Evolutionary conservation across 1,140 invertebrate genomes (phyloP).

Genomic region (Zophobas morio): DNA sequence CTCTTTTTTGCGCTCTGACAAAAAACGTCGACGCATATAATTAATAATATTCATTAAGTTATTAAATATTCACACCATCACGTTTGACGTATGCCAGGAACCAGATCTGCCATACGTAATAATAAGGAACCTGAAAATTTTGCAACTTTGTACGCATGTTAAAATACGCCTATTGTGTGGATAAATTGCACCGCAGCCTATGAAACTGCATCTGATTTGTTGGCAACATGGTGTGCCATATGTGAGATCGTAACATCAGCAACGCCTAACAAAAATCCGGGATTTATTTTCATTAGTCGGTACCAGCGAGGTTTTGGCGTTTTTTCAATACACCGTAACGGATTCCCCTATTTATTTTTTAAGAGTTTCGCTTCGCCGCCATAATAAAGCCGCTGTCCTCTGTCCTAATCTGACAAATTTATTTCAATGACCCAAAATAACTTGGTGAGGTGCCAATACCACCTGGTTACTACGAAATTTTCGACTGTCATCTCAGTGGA

Average conservation of each 20-base stretch:
- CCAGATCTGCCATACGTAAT: neutral
- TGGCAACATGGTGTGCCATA: slow-evolving; percentile 16
- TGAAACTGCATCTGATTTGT: slow-evolving; percentile 16
- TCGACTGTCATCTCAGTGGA: slow-evolving; percentile 33
- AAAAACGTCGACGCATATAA: neutral
- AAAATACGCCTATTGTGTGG: neutral
- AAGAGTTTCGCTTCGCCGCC: neutral
- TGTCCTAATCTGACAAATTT: slow-evolving; percentile 21
- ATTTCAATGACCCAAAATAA: slow-evolving; percentile 29
- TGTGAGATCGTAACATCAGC: slow-evolving; percentile 19
- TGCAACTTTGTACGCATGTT: no score
- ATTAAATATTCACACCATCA: slow-evolving; percentile 17
- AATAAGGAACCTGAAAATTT: no score
- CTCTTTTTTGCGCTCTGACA: neutral
- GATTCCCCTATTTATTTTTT: slow-evolving; percentile 30
- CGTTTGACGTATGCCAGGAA: slow-evolving; percentile 8
- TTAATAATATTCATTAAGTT: slow-evolving; percentile 28
- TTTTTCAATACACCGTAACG: slow-evolving; percentile 25
- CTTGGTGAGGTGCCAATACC: slow-evolving; percentile 34
- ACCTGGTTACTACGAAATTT: slow-evolving; percentile 24
- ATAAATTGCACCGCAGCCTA: neutral
- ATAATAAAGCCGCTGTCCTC: slow-evolving; percentile 34
- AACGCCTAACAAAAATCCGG: slow-evolving; percentile 24
- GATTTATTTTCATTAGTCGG: slow-evolving; percentile 31
- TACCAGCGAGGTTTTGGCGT: slow-evolving; percentile 7